phyloP scores from a whole-genome alignment of 2,797 vertebrate genomes.

The Pipistrellus pygmaeus region DNA sequence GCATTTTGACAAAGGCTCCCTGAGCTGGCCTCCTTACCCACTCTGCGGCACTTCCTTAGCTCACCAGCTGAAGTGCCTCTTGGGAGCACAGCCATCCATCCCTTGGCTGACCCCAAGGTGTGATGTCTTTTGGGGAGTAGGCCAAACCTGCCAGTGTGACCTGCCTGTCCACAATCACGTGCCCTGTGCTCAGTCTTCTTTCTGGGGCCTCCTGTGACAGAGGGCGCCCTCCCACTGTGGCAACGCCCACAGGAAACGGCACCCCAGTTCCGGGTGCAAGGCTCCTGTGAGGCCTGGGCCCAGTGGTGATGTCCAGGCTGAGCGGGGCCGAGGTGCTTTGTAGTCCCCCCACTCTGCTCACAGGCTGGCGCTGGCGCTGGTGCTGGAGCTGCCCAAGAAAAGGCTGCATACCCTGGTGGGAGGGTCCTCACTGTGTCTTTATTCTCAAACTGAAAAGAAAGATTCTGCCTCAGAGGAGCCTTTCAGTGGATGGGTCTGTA shows the following conservation, averaged over 20 bases:
- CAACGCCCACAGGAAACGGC: not conserved
- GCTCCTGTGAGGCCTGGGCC: rapidly evolving
- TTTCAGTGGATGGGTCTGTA: too few relatives aligned
- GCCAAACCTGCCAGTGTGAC: not conserved
- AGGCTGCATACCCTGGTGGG: rapidly evolving
- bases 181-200: not conserved
- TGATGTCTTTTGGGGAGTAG: not conserved
- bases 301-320: not conserved
- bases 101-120: not conserved
- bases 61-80: not conserved
- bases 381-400: not conserved
- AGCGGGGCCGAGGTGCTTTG: not conserved
- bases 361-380: not conserved
- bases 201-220: not conserved
- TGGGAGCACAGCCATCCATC: not conserved
- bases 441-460: not conserved
- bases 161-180: not conserved
- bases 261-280: not conserved
- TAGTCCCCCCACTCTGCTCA: not conserved
- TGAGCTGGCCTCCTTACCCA: not conserved
- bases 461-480: not conserved
- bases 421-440: not conserved
- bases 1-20: not conserved
- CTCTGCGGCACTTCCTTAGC: not conserved
- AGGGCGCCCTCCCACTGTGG: not conserved